Base-by-base conservation (phyloP, 2,888 invertebrate species). In the Troilus luridus region DNA sequence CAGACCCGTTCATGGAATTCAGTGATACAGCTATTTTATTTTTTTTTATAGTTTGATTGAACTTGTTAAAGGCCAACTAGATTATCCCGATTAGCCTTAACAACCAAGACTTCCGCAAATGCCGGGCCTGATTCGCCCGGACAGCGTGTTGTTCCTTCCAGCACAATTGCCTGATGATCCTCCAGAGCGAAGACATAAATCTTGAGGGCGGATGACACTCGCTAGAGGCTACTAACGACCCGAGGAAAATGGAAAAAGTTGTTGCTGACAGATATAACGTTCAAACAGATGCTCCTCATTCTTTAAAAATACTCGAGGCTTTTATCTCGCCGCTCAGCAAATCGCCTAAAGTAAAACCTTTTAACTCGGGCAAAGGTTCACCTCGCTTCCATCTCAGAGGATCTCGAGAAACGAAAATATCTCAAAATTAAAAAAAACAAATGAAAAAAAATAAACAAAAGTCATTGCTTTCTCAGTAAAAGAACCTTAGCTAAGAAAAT, bases 221-320 rank as follows among this genome's bases (percentile, higher is more conserved):
- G 11, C 7, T 41, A 19, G 9, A 12, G 11, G 56, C 85, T 56
- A 58, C 85, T 85, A 85, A 85, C 85, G 85, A 85, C 85, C 85
- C 56, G 56, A 21, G 85, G 56, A 85, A 85, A 85, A 85, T 85
- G 85, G 85, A 85, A 85, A 85, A 85, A 85, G 85, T 85, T 85
- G 19, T 21, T n/a, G 0, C 85, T 85, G 85, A 85, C 85, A 85
- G 85, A 85, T 85, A 85, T 85, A 85, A 85, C 56, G 85, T n/a
- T 56, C 85, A 56, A 85, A 85, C 85, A 85, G 85, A 85, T 85
- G 85, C 85, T 85, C 12, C 85, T 85, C 85, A 85, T 85, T 85
- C 85, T 85, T 85, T 85, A 85, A 85, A 85, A 85, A 85, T 85
- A 56, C 85, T 56, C n/a, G 12, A n/a, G 56, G 85, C 56, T 85